Conservation (phyloP, 2,113 vertebrate genomes). For the Turnix velox region DNA sequence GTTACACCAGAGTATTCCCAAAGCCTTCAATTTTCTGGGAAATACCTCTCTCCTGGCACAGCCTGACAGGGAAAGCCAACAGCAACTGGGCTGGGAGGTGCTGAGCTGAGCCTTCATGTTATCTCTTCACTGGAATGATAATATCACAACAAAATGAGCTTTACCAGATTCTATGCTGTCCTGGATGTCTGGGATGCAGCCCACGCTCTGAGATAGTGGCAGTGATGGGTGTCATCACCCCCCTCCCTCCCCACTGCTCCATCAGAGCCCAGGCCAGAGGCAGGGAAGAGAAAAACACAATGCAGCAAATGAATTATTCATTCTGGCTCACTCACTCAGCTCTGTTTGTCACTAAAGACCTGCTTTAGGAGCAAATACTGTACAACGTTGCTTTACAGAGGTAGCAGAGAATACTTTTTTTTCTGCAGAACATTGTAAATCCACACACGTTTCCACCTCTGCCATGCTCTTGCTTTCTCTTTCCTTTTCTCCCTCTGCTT, state of each 20-base stretch:
- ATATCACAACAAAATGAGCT: neutral
- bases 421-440: neutral
- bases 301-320: neutral
- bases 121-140: accelerated
- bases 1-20: neutral
- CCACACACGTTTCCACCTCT: neutral
- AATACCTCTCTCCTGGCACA: neutral
- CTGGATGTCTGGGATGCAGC: neutral
- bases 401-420: neutral
- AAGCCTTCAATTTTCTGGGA: neutral
- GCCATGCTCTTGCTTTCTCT: neutral
- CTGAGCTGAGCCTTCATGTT: neutral
- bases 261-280: neutral
- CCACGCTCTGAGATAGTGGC: accelerated
- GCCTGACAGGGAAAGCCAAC: neutral
- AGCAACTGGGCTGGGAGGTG: neutral
- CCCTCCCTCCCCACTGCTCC: neutral
- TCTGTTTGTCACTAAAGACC: neutral
- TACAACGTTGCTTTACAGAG: neutral
- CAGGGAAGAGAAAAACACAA: accelerated
- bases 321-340: neutral
- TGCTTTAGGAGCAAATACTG: neutral
- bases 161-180: accelerated
- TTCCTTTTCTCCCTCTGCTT: neutral
- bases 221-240: accelerated